These are phyloP conservation scores for Typhlomys cinereus DNA, from an alignment of 2,113 vertebrate species.

Conservation along the genomic window DNA sequence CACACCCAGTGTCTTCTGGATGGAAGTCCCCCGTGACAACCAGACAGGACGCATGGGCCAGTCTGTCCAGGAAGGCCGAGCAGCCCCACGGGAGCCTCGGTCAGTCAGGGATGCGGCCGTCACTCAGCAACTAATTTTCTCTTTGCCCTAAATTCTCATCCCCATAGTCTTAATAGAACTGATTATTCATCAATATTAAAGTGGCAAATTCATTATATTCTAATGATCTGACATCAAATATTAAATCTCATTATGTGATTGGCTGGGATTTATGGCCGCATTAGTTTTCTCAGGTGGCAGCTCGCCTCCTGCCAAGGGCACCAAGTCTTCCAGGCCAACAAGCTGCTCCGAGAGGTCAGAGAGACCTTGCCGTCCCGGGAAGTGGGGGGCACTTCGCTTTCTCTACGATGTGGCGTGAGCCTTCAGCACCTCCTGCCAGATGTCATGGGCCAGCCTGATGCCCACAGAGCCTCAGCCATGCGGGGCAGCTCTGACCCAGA, in stretches of 20 bases:
- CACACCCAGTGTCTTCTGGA: accelerated
- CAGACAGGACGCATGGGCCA: accelerated
- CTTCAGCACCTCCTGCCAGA: accelerated
- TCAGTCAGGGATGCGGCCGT: background rate
- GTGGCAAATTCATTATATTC: conserved; percentile 65
- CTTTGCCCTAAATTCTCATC: conserved; percentile 1
- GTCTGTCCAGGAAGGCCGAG: accelerated
- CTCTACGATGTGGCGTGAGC: accelerated
- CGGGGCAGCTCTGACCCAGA: background rate
- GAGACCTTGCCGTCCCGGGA: accelerated
- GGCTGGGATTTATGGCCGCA: background rate
- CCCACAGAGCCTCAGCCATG: background rate
- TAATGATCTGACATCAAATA: conserved; percentile 74
- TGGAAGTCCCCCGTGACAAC: accelerated
- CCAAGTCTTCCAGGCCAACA: accelerated
- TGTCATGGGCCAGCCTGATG: too few relatives aligned
- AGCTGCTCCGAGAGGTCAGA: accelerated
- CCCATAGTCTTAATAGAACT: background rate
- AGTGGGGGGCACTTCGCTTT: too few relatives aligned
- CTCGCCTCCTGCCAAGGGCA: accelerated
- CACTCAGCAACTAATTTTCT: conserved; percentile 44
- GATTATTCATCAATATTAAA: conserved; percentile 69
- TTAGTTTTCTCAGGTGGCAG: background rate
- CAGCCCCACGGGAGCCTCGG: accelerated
- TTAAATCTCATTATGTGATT: conserved; percentile 64